Evolutionary conservation across 2,113 vertebrate species (phyloP).

Genomic region (Jaculus jaculus): DNA sequence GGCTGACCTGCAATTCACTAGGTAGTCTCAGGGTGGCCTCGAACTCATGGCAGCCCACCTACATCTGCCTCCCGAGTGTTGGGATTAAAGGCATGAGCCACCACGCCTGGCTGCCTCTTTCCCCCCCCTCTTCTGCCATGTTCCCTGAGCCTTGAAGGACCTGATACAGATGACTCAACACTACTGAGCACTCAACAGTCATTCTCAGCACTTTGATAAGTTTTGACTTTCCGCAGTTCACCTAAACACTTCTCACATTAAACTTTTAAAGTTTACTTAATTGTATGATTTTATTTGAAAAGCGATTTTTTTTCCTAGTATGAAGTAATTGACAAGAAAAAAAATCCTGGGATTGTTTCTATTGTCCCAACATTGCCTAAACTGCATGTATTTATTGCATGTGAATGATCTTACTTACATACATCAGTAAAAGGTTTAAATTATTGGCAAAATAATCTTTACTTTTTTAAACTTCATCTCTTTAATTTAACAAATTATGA

Average conservation of each 20-base stretch:
- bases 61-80: no score
- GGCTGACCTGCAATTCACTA: no score
- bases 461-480: background rate
- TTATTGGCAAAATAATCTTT: constrained; percentile 25
- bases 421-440: background rate
- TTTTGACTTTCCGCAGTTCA: no score
- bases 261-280: constrained; percentile 40
- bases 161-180: no score
- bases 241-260: constrained; percentile 6
- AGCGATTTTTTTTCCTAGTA: background rate
- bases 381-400: background rate
- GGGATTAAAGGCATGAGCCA: no score
- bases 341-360: background rate
- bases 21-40: no score
- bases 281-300: constrained; percentile 24
- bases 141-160: no score
- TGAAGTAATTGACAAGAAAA: background rate
- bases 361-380: background rate
- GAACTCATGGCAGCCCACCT: no score
- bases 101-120: no score
- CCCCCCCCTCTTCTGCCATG: no score
- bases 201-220: no score
- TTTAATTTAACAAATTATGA: constrained; percentile 23
- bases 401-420: constrained; percentile 15
- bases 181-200: no score